phyloP scores from a whole-genome alignment of 2,113 vertebrate species.

The Poicephalus gulielmi region DNA sequence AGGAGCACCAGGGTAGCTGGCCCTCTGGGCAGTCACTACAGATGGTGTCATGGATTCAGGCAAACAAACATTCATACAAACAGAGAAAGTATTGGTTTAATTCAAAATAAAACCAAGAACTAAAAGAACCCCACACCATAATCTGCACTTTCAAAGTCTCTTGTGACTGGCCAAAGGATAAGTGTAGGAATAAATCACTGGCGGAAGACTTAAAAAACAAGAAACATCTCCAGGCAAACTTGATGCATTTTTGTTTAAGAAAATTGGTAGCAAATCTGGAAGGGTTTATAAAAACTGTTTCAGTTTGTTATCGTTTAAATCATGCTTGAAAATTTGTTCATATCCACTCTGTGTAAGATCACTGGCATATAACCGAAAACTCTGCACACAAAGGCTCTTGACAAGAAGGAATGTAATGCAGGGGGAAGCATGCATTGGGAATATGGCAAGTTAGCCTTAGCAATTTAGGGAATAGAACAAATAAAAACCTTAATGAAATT shows the following conservation, averaged over 20 bases:
- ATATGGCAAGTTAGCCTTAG: background rate
- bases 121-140: rapidly evolving
- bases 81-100: background rate
- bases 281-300: background rate
- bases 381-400: background rate
- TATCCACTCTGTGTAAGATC: background rate
- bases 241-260: background rate
- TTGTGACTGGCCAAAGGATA: background rate
- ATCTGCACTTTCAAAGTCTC: background rate
- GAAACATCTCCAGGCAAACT: background rate
- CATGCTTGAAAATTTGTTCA: background rate
- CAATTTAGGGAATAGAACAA: background rate
- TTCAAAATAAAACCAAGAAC: background rate
- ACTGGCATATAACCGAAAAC: background rate
- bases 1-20: background rate
- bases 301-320: background rate
- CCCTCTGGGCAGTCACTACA: background rate
- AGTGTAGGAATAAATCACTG: background rate
- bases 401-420: background rate
- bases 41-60: background rate
- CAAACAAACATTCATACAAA: background rate
- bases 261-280: background rate
- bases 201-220: background rate
- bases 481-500: background rate
- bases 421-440: background rate